phyloP scores from a whole-genome alignment of 2,888 invertebrate species.

The Paralinhomoeus sp. region DNA sequence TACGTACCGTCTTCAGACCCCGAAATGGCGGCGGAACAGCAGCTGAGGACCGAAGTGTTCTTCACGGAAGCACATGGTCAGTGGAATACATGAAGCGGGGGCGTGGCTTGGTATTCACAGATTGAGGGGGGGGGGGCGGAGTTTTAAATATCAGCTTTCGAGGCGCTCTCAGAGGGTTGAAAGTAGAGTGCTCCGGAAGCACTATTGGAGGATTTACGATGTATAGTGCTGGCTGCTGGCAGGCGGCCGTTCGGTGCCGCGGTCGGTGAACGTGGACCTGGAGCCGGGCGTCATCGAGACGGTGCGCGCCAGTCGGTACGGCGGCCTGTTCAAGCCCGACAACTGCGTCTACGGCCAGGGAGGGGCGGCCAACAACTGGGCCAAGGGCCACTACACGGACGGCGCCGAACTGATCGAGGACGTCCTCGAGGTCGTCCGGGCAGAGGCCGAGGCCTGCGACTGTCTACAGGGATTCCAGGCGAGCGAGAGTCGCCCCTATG shows the following conservation, averaged over 20 bases:
- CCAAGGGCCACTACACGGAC: slow-evolving; percentile 74
- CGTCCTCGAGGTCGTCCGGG: slow-evolving; percentile 37
- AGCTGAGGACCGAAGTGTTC: slow-evolving; percentile 65
- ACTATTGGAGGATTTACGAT: too few species aligned
- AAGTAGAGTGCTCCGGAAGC: too few species aligned
- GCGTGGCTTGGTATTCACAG: too few species aligned
- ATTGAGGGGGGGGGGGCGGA: too few species aligned
- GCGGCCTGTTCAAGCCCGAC: slow-evolving; percentile 56
- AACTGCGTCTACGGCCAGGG: slow-evolving; percentile 59
- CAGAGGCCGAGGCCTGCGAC: slow-evolving; percentile 58
- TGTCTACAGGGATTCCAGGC: slow-evolving; percentile 34
- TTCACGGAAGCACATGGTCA: slow-evolving; percentile 68
- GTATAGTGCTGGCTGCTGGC: too few species aligned
- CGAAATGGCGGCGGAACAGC: slow-evolving; percentile 52
- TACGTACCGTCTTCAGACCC: slow-evolving; percentile 49
- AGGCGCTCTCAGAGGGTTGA: too few species aligned
- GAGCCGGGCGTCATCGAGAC: slow-evolving; percentile 92
- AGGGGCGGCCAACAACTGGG: slow-evolving; percentile 57
- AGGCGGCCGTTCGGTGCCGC: slow-evolving; percentile 71
- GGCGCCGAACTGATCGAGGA: slow-evolving; percentile 39
- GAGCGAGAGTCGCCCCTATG: too few species aligned
- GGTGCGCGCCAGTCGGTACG: slow-evolving; percentile 71
- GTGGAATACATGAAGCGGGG: too few species aligned
- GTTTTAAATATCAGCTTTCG: too few species aligned
- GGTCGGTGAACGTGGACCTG: slow-evolving; percentile 67